Base-by-base conservation (phyloP, 2,113 vertebrate species). In the Otis tarda region DNA sequence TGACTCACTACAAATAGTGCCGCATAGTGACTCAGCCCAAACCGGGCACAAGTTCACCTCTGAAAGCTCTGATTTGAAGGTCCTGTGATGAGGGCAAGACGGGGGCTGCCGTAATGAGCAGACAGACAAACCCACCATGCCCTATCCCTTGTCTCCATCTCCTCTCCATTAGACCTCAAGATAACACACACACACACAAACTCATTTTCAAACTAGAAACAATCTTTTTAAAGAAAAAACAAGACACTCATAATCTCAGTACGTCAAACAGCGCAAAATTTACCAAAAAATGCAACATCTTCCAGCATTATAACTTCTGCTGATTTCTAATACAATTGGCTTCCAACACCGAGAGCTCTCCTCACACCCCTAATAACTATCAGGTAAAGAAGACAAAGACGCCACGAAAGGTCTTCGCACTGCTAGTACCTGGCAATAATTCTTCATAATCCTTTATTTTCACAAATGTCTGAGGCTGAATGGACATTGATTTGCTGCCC, bases 401-500 rank as follows among this genome's bases (percentile, higher is more conserved):
- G 37, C 57, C 70, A 94, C 74, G 82, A 82, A 96, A 95, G 30
- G 35, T 17, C 41, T 89, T 69, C 18, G 21, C 56, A 5, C 33
- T 55, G 65, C 50, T 20, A 59, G 63, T 83, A 89, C 59, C 53
- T 77, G 55, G 70, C 55, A 92, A 88, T 94, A 96, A 93, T 84
- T 95, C 81, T 79, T 95, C 78, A 79, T 92, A 92, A 95, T 82
- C 70, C 63, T 93, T 95, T 96, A 95, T 88, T 96, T 93, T 93
- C 84, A 94, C 83, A 91, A 85, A 84, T 60, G 89, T 93, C 82
- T 86, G 85, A 93, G 65, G 71, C 67, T 90, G 84, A 95, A 96
- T 85, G 87, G 91, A 73, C 90, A 94, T 63, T 90, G 93, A 94
- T 96, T 95, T 96, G 89, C 94, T 94, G 91, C 90, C 89, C 49